Conservation (phyloP, 2,113 vertebrate genomes). For the Sisor rabdophorus region DNA sequence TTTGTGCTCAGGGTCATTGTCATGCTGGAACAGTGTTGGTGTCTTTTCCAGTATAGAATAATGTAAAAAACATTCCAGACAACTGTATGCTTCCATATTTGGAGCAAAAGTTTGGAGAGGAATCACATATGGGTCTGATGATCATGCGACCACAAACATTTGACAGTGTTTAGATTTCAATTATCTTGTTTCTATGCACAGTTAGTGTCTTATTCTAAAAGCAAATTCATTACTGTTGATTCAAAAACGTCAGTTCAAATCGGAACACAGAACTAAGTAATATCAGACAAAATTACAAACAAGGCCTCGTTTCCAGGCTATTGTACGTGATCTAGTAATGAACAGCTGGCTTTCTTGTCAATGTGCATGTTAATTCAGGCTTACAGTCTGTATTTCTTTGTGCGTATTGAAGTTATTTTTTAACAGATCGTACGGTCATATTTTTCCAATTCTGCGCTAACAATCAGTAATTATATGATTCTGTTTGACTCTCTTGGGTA, state of each 20-base stretch:
- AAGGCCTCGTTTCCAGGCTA: not conserved
- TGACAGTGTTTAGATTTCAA: not conserved
- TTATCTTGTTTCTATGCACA: not conserved
- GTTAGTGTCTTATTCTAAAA: not conserved
- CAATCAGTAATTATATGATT: conserved; percentile 14
- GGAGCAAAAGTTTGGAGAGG: no score
- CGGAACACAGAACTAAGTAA: not conserved
- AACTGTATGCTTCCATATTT: no score
- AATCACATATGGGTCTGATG: no score
- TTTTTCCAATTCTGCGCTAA: conserved; percentile 20
- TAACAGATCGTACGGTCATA: not conserved
- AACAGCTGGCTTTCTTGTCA: conserved; percentile 12
- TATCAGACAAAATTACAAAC: not conserved
- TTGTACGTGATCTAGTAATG: not conserved
- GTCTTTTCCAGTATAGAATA: no score
- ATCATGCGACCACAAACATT: no score
- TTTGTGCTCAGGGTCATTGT: no score
- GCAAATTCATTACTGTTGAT: not conserved
- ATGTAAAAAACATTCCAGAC: no score
- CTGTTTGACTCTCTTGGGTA: conserved; percentile 17
- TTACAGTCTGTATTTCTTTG: conserved; percentile 3
- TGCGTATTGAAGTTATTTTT: conserved; percentile 4
- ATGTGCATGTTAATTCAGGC: conserved; percentile 21
- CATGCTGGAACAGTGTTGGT: no score
- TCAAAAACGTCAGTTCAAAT: not conserved